phyloP scores from a whole-genome alignment of 2,888 invertebrate species.

The Callimorpha dominula region DNA sequence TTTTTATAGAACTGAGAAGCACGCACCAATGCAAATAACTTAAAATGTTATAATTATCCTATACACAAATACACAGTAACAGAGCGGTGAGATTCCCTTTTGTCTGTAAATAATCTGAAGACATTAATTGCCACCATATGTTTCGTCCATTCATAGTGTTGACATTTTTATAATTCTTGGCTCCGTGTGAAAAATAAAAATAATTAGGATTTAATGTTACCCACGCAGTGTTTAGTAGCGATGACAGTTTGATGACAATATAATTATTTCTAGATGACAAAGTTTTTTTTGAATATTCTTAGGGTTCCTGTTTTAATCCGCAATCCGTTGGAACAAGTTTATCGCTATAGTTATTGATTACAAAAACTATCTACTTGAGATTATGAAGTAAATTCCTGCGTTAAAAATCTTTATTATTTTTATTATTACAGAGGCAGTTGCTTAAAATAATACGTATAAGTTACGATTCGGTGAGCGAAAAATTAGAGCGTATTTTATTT shows the following conservation, averaged over 20 bases:
- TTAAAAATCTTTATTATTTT: background rate
- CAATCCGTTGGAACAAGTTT: too few relatives aligned
- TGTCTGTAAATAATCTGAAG: slow-evolving; percentile 60
- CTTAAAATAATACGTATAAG: background rate
- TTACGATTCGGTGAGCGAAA: too few relatives aligned
- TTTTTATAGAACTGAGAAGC: too few relatives aligned
- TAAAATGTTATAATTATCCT: slow-evolving; percentile 12
- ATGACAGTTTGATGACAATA: slow-evolving; percentile 75
- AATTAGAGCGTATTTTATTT: too few relatives aligned
- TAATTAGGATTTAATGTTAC: slow-evolving; percentile 79
- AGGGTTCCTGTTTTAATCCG: background rate
- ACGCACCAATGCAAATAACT: background rate
- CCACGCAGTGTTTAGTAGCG: slow-evolving; percentile 79
- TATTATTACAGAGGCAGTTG: background rate
- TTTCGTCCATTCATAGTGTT: slow-evolving; percentile 69
- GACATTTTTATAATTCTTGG: slow-evolving; percentile 75
- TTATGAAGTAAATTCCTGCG: background rate
- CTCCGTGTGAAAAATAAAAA: slow-evolving; percentile 78
- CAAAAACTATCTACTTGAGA: background rate
- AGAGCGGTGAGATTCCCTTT: slow-evolving; percentile 43
- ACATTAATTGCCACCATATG: slow-evolving; percentile 69
- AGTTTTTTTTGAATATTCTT: background rate
- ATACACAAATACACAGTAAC: slow-evolving; percentile 32
- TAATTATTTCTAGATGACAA: slow-evolving; percentile 55
- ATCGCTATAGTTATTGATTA: too few relatives aligned